Conservation (phyloP, 2,797 vertebrate species). For the Agapornis canus region DNA sequence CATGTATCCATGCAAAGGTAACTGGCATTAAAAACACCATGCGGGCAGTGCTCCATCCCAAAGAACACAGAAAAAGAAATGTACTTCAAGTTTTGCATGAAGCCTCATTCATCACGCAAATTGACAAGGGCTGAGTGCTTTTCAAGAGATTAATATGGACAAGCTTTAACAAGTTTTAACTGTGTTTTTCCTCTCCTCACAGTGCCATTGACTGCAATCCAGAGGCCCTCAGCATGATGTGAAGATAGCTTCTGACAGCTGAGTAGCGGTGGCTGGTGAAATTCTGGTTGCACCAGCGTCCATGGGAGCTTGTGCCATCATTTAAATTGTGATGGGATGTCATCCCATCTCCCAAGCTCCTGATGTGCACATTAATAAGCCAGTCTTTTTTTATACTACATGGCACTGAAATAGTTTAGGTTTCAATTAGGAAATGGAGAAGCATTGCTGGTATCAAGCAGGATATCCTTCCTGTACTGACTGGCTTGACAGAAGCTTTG, state of each 20-base stretch:
- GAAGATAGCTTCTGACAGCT: neutral
- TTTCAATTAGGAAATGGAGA: neutral
- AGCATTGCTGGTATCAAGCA: neutral
- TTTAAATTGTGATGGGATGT: neutral
- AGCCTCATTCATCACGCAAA: neutral
- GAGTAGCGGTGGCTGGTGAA: rapidly evolving
- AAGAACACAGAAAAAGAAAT: neutral
- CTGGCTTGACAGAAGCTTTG: neutral
- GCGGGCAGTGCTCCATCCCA: rapidly evolving
- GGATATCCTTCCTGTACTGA: neutral
- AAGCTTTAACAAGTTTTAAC: neutral
- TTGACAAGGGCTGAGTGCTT: neutral
- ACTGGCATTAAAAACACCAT: neutral
- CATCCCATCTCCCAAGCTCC: neutral
- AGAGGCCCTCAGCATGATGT: rapidly evolving
- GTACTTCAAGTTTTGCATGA: neutral
- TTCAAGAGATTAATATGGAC: neutral
- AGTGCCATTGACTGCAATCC: neutral
- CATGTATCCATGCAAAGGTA: neutral
- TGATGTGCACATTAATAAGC: neutral
- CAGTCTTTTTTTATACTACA: neutral
- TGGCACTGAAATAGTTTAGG: neutral
- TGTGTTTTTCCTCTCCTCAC: neutral
- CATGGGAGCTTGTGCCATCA: neutral
- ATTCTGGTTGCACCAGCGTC: neutral